Base-by-base conservation (phyloP, 2,113 vertebrate genomes). In the Xiphophorus maculatus region DNA sequence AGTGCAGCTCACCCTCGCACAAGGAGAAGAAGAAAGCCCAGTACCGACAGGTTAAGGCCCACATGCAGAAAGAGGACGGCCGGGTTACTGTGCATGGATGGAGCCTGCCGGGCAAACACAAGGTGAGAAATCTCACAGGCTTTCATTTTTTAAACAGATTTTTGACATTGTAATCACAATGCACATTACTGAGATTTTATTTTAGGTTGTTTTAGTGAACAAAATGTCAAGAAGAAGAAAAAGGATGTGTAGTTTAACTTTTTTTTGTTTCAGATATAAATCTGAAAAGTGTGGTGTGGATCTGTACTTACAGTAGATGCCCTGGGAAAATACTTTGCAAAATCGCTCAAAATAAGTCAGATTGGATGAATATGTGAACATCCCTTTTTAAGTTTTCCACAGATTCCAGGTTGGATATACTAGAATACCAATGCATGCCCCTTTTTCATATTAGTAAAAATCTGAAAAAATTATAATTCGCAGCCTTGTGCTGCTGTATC, bases 81-180 rank as follows among this genome's bases (percentile, higher is more conserved):
- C 89, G 96, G 0, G 75, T 98, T 74, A 97, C 96, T 68, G 96
- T 97, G 3, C 98, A 97, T 0, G 98, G 98, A 76, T 99, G 98
- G 98, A 99, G 98, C 83, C 94, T 99, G 27, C 98, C 98, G 0
- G 94, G 96, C 90, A 98, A 98, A 81, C 97, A 96, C 92, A 99
- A 98, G 89, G 97, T 98, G 93, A 94, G 95, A 91, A 58, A 58
- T 58, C 25, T 8, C 22, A 17, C 42, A 17, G 3, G 4, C 4
- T 58, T 58, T 22, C 25, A 7, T 54, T 54, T 19, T 22, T 19
- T 54, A 7, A 22, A 8, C 48, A 54, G 7, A 22, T 54, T 19
- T 54, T 7, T 22, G 15, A 19, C 22, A 2, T 25, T 54, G 17
- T 54, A 54, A 25, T 54, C 0, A 1, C 22, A 22, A 22, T 54